A percentile compares a stretch with the other conserved stretches of the same genome.
These are phyloP conservation scores for Actinernus sp. DNA, from an alignment of 92 coral and sea anemone genomes.

Conservation along the genomic window DNA sequence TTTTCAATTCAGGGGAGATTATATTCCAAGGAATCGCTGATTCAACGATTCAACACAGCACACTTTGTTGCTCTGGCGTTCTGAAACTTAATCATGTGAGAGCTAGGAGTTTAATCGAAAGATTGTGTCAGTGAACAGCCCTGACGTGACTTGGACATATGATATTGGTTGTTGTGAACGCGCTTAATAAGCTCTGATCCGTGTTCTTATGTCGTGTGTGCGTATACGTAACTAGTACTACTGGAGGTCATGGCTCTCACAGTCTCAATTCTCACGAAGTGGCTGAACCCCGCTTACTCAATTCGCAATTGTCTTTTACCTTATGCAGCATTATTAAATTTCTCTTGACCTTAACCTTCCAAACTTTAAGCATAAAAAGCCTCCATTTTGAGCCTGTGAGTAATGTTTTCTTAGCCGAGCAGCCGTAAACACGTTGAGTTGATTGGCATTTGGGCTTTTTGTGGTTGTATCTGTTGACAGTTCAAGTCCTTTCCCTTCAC, in stretches of 20 bases:
- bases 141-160: conserved; percentile 36
- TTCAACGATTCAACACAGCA: neutral
- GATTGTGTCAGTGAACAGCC: neutral
- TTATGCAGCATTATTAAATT: too few species aligned
- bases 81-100: neutral
- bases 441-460: neutral
- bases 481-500: conserved; percentile 9
- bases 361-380: too few species aligned
- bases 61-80: neutral
- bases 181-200: too few species aligned
- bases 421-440: neutral
- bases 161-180: conserved; percentile 21
- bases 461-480: conserved; percentile 2
- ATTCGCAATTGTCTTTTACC: too few species aligned
- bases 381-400: too few species aligned
- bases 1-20: neutral
- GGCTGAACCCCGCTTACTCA: too few species aligned
- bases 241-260: too few species aligned
- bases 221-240: too few species aligned
- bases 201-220: too few species aligned
- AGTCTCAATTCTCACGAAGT: too few species aligned
- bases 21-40: neutral
- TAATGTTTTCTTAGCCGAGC: too few species aligned
- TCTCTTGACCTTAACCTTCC: too few species aligned
- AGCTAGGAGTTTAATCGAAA: neutral